Percentiles rank a stretch among this genome's conserved stretches.
phyloP scores from a whole-genome alignment of 2,113 vertebrate genomes.

The Jacana jacana region DNA sequence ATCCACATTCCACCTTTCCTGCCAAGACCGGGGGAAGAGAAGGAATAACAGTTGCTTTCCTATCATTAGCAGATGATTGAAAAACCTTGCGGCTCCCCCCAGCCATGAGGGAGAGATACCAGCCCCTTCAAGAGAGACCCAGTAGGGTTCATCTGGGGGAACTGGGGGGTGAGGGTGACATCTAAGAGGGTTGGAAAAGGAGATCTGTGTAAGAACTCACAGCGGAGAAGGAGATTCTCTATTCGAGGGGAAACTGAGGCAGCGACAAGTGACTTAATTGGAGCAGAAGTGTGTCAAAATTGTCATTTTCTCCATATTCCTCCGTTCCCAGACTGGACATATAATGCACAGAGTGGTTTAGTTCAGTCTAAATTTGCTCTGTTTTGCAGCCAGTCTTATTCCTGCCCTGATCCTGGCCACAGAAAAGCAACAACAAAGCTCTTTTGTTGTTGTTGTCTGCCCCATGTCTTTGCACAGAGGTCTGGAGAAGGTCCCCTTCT shows the following conservation, averaged over 20 bases:
- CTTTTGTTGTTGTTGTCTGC: no score
- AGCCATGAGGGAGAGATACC: not conserved
- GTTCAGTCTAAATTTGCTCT: not conserved
- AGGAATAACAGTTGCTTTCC: slow-evolving; percentile 16
- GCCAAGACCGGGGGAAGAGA: not conserved
- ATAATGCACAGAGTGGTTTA: fast-evolving
- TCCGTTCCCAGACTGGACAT: not conserved
- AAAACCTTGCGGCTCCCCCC: not conserved
- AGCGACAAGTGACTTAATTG: fast-evolving
- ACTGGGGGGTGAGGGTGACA: not conserved
- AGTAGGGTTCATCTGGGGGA: not conserved
- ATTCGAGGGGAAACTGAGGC: not conserved
- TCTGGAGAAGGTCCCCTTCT: not conserved
- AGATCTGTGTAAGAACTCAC: not conserved
- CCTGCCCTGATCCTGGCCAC: not conserved
- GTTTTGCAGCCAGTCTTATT: not conserved
- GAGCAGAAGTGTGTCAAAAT: not conserved
- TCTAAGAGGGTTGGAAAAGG: not conserved
- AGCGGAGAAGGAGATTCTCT: fast-evolving
- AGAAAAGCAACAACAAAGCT: fast-evolving
- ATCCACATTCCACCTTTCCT: not conserved
- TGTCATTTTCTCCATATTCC: not conserved
- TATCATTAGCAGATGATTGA: not conserved
- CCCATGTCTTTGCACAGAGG: not conserved
- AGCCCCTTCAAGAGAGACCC: not conserved